Evolutionary conservation across 2,888 invertebrate species (phyloP).

Genomic region (Antitype chi): DNA sequence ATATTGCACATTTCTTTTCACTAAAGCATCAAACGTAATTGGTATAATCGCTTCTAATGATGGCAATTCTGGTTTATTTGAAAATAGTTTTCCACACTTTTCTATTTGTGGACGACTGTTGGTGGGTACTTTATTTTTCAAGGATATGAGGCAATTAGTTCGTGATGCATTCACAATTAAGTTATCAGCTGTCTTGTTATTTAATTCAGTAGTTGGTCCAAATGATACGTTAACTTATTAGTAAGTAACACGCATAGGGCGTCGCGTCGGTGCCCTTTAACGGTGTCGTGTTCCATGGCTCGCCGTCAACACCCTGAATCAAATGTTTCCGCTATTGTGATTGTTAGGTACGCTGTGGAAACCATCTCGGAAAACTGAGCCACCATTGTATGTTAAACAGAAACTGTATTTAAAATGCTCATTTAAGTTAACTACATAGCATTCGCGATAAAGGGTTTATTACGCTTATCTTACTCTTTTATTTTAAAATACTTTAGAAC

Average conservation of each 20-base stretch:
- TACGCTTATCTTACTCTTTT: constrained; percentile 46
- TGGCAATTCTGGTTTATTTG: constrained; percentile 29
- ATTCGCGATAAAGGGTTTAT: constrained; percentile 54
- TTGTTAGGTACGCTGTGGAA: constrained; percentile 26
- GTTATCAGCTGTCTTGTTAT: constrained; percentile 20
- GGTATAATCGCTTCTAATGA: constrained; percentile 43
- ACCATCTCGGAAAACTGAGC: constrained; percentile 46
- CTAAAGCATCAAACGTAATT: constrained; percentile 68
- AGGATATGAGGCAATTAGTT: constrained; percentile 22
- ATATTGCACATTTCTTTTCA: constrained; percentile 56
- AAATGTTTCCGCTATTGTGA: constrained; percentile 40
- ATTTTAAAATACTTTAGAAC: constrained; percentile 50
- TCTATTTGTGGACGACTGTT: constrained; percentile 3
- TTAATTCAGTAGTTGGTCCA: constrained; percentile 14
- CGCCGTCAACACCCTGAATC: constrained; percentile 34
- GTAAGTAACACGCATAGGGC: constrained; percentile 36
- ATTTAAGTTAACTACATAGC: constrained; percentile 55
- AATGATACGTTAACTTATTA: constrained; percentile 43
- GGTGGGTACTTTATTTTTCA: constrained; percentile 3
- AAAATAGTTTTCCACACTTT: constrained; percentile 35
- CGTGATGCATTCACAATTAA: constrained; percentile 19
- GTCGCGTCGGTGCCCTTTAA: constrained; percentile 9
- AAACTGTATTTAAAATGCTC: constrained; percentile 62
- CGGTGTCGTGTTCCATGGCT: constrained; percentile 8
- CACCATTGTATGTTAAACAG: constrained; percentile 64